These are phyloP conservation scores for Anarhynchus alexandrinus DNA, from an alignment of 2,113 vertebrate species.

Conservation along the genomic window DNA sequence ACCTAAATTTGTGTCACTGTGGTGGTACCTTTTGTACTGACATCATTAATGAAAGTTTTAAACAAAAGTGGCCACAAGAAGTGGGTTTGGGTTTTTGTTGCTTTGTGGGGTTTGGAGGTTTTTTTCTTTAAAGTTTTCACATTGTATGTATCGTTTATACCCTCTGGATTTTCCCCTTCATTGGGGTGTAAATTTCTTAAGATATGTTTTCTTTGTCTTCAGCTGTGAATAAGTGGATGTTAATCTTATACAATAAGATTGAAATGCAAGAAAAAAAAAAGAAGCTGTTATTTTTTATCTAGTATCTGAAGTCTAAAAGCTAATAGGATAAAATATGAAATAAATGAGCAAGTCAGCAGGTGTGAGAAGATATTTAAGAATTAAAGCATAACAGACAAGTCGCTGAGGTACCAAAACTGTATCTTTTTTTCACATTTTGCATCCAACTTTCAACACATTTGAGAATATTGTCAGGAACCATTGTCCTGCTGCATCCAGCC, in stretches of 20 bases:
- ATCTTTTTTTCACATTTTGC: neutral
- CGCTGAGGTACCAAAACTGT: neutral
- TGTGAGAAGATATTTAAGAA: neutral
- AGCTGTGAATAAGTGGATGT: fast-evolving
- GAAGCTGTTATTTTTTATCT: neutral
- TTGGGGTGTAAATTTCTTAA: fast-evolving
- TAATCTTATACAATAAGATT: neutral
- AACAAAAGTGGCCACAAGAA: neutral
- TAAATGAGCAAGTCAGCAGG: neutral
- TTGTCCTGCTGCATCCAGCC: neutral
- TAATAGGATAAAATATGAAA: neutral
- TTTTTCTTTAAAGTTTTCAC: neutral
- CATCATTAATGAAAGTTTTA: neutral
- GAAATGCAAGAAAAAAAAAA: neutral
- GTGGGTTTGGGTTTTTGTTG: neutral
- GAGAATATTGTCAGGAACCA: neutral
- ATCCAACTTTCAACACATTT: neutral
- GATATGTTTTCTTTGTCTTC: neutral
- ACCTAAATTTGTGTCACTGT: neutral
- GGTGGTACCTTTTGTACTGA: neutral
- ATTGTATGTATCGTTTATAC: fast-evolving
- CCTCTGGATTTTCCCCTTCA: neutral
- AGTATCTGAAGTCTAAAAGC: neutral
- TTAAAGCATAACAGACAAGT: neutral
- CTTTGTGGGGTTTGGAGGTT: neutral